phyloP scores from a whole-genome alignment of 2,888 invertebrate genomes.

The Leptothorax acervorum region DNA sequence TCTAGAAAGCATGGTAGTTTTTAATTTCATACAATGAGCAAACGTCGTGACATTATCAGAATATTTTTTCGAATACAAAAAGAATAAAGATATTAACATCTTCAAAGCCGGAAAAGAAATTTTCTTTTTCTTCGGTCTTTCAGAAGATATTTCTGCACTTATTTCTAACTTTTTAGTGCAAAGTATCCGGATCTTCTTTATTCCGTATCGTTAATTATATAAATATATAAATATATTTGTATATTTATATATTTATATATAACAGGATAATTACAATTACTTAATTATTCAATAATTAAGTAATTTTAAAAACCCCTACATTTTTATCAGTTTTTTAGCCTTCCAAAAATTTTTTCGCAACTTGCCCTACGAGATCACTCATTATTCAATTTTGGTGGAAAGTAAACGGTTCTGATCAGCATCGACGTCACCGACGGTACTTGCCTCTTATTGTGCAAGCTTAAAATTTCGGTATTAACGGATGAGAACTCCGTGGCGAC shows the following conservation, averaged over 20 bases:
- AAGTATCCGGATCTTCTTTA: neutral
- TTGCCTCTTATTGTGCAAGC: conserved; percentile 85
- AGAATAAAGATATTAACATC: neutral
- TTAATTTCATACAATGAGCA: neutral
- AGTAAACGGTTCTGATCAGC: conserved; percentile 85
- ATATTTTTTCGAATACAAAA: neutral
- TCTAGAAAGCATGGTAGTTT: neutral
- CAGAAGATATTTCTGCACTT: neutral
- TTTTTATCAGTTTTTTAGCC: neutral
- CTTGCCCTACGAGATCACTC: too few species aligned
- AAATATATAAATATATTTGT: too few species aligned
- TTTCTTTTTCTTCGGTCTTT: neutral
- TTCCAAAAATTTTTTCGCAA: neutral
- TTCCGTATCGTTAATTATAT: neutral
- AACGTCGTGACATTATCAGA: neutral
- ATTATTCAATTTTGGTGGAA: conserved; percentile 68
- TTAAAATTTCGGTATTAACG: conserved; percentile 74
- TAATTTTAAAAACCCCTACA: neutral
- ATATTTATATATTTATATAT: too few species aligned
- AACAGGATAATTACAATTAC: neutral
- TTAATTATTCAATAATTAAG: neutral
- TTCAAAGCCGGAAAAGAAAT: neutral
- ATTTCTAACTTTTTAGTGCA: neutral
- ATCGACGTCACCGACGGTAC: conserved; percentile 87
- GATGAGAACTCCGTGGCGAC: conserved; percentile 87